A percentile compares a stretch with the other conserved stretches of the same genome.
Conservation (phyloP, 53 echinoderm and acorn worm genomes). For the Holothuria scabra region DNA sequence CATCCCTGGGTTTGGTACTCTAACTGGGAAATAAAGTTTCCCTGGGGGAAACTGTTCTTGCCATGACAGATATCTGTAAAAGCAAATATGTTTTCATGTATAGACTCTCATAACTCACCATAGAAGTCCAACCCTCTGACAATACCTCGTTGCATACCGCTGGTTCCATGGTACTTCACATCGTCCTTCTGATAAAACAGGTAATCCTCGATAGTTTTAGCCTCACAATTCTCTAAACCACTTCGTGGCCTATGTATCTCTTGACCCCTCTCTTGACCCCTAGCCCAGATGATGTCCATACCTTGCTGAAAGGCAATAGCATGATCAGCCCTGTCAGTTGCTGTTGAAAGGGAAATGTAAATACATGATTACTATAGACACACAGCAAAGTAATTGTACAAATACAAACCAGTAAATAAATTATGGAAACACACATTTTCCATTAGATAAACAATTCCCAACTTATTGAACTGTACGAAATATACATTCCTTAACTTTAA, state of each 20-base stretch:
- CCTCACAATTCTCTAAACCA: conserved; percentile 75
- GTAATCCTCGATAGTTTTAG: conserved; percentile 43
- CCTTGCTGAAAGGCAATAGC: conserved; percentile 55
- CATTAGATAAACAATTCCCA: no score
- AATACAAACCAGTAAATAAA: no score
- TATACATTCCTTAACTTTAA: no score
- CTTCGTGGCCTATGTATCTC: conserved; percentile 77
- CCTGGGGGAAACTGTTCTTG: no score
- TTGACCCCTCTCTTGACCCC: conserved; percentile 81
- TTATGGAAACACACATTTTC: no score
- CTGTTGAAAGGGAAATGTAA: conserved; percentile 13
- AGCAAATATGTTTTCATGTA: background rate
- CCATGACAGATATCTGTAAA: no score
- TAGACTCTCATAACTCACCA: conserved; percentile 56
- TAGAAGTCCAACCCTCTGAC: conserved; percentile 74
- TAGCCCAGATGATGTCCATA: conserved; percentile 84
- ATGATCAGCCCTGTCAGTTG: conserved; percentile 76
- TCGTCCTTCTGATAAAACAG: conserved; percentile 80
- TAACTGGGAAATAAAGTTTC: no score
- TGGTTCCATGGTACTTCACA: conserved; percentile 91
- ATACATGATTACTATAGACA: background rate
- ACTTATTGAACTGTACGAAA: no score
- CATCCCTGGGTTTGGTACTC: no score
- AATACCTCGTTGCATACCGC: conserved; percentile 64
- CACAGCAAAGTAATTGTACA: no score